Evolutionary conservation across 2,113 vertebrate species (phyloP).

Genomic region (Zosterops borbonicus): DNA sequence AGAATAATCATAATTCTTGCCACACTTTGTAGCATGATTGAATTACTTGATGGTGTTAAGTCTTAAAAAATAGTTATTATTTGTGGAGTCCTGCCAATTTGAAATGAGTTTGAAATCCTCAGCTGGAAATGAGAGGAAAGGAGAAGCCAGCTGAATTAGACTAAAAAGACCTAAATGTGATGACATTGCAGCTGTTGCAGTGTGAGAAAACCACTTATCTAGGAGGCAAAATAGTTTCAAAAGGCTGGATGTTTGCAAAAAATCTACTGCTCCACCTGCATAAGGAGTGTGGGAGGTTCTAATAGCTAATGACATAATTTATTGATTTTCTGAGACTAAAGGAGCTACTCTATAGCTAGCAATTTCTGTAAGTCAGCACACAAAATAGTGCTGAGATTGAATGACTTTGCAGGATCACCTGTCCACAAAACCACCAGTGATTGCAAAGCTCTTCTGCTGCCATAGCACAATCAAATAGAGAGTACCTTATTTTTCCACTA

Average conservation of each 20-base stretch:
- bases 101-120: background rate
- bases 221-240: background rate
- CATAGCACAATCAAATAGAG: background rate
- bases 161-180: background rate
- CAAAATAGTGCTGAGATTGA: constrained; percentile 36
- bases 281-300: background rate
- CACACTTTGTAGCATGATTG: background rate
- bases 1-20: background rate
- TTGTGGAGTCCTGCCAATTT: background rate
- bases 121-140: background rate
- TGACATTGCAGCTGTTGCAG: background rate
- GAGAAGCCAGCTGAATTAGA: background rate
- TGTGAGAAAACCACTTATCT: background rate
- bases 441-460: background rate
- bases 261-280: background rate
- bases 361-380: constrained; percentile 28
- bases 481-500: background rate
- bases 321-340: constrained; percentile 24
- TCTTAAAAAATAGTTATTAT: background rate
- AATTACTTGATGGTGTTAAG: background rate
- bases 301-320: background rate
- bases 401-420: constrained; percentile 33
- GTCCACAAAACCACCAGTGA: background rate
- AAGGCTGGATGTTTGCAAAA: background rate
- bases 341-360: background rate